Base-by-base conservation (phyloP, 2,113 vertebrate species). In the Noturus placidus region DNA sequence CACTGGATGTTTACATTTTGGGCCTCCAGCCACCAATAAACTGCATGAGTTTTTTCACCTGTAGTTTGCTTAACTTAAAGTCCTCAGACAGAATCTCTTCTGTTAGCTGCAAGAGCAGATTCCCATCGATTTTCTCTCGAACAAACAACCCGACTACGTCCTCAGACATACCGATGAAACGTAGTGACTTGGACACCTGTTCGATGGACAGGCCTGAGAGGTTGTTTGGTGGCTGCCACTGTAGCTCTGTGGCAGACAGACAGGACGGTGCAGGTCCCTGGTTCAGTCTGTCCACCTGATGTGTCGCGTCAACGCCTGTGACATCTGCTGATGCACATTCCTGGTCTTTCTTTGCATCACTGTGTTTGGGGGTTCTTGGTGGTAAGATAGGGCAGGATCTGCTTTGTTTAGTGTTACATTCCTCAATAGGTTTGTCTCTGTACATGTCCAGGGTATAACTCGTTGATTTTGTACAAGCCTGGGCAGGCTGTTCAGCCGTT, bases 11-110 rank as follows among this genome's bases (percentile, higher is more conserved):
- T 88, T 95, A 98, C 90, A 99, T 97, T 92, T 99, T 99, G 87
- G 98, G 98, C 91, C 98, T 95, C 98, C 98, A 99, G 87, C 98
- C 98, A 38, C 96, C 96, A 90, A 99, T 99, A 94, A 99, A 99
- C 92, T 99, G 98, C 92, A 99, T 92, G 89, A 99, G 97, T 94
- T 99, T 99, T 94, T 97, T 99, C 91, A 99, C 97, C 92, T 99
- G 97, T 87, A 99, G 96, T 93, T 99, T 99, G 95, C 97, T 99
- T 83, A 99, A 93, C 88, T 97, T 97, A 93, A 99, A 99, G 94
- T 99, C 98, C 92, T 99, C 98, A 0, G 97, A 97, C 87, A 99
- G 92, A 90, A 99, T 99, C 92, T 99, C 98, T 92, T 99, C 98
- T 0, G 97, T 99, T 80, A 99, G 96, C 91, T 99, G 98, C 90